Conservation (phyloP, 2,113 vertebrate genomes). For the Crotalus helleri region DNA sequence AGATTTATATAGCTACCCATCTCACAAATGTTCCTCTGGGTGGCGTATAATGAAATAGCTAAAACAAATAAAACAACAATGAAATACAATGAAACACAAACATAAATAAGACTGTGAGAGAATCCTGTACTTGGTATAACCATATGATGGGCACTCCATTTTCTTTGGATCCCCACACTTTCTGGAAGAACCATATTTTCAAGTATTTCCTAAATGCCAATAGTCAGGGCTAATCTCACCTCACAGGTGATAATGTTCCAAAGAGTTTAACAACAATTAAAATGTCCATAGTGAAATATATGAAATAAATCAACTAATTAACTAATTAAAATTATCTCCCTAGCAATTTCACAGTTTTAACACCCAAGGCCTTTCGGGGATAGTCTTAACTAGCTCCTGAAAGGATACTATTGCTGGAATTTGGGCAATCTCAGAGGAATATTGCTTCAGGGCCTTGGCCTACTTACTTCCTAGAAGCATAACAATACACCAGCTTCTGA, state of each 20-base stretch:
- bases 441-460: background rate
- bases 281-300: background rate
- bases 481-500: background rate
- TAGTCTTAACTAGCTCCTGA: background rate
- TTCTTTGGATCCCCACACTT: too few relatives aligned
- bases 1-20: background rate
- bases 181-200: too few relatives aligned
- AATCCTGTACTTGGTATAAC: too few relatives aligned
- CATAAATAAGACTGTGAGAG: too few relatives aligned
- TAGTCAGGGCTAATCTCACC: too few relatives aligned
- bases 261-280: background rate
- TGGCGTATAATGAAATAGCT: background rate
- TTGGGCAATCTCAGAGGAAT: background rate
- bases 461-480: background rate
- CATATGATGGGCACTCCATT: too few relatives aligned
- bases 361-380: background rate
- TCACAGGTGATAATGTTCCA: too few relatives aligned
- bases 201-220: too few relatives aligned
- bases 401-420: background rate
- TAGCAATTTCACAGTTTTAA: background rate
- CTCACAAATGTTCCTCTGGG: background rate
- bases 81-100: background rate
- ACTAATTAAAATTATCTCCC: background rate
- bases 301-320: background rate
- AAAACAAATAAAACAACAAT: background rate